These are phyloP conservation scores for Lepetodrilus schrolli DNA, from an alignment of 2,888 invertebrate genomes.

Conservation along the genomic window DNA sequence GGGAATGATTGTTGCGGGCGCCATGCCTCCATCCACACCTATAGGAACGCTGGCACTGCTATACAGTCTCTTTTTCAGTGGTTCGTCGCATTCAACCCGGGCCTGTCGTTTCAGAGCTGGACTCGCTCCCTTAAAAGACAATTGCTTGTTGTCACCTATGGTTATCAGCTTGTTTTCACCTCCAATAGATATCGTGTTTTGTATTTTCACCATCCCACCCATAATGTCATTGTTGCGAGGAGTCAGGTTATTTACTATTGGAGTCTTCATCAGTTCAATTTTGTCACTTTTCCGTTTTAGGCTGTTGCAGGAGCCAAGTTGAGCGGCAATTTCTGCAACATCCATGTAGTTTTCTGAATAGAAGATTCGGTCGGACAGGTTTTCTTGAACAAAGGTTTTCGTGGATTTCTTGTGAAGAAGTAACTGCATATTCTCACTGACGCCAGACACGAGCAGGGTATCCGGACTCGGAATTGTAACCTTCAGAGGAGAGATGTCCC, in stretches of 20 bases:
- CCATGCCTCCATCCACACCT: not conserved
- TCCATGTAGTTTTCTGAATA: constrained; percentile 57
- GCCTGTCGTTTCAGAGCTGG: constrained; percentile 21
- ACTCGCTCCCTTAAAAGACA: not conserved
- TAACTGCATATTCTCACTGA: constrained; percentile 57
- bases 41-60: constrained; percentile 6
- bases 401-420: constrained; percentile 54
- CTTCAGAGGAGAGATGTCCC: constrained; percentile 57
- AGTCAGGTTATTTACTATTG: not conserved
- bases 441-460: constrained; percentile 59
- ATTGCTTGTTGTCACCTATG: constrained; percentile 7
- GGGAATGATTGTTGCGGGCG: not conserved
- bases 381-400: constrained; percentile 38
- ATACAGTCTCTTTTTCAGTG: constrained; percentile 6
- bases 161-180: constrained; percentile 14
- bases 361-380: constrained; percentile 45
- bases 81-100: not conserved
- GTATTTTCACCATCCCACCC: not conserved
- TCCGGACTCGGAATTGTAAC: constrained; percentile 61
- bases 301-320: constrained; percentile 40
- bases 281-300: constrained; percentile 22
- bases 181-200: not conserved
- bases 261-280: not conserved
- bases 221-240: not conserved
- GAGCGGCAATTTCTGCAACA: constrained; percentile 49